Evolutionary conservation across 2,797 vertebrate genomes (phyloP), one percentile per base, ranked within the genome.

Genomic region (Enteromius unitaeniatus): DNA sequence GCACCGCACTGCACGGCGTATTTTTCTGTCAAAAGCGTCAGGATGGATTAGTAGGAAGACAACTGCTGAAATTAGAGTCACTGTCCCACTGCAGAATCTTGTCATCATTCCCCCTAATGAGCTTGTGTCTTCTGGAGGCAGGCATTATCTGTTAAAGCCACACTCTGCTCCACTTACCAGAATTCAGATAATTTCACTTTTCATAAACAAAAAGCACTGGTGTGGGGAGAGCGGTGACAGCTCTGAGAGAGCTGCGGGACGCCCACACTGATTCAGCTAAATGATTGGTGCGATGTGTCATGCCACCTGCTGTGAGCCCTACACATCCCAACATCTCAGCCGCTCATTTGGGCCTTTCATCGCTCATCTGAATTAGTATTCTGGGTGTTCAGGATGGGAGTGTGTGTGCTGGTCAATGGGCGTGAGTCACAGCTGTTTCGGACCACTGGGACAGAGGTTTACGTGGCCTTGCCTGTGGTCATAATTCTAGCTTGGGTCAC

Each of bases 11-110:
- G 13, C 37, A 72, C 37, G 7, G 49, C 28, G 21, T 86, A 77
- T 87, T 83, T 86, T 68, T 28, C 82, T 85, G 79, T 89, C 80
- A 88, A 72, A 87, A 79, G 55, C 74, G 67, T 88, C 80, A 72
- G 69, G 45, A 75, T 70, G 64, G 75, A 86, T 88, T 85, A 90
- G 75, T 28, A 55, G 53, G 49, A 77, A 84, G 81, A 81, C 79
- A 83, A 58, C 62, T 53, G 47, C 28, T 81, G 53, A 84, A 81
- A 84, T 83, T 73, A 78, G 26, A 64, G 51, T 84, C 74, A 47
- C 67, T 72, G 74, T 83, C 73, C 70, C 58, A 73, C 15, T 64
- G 23, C 53, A 76, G 75, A 72, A 79, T 81, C 69, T 84, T 87
- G 83, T 72, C 84, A 81, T 81, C 23, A 5, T 76, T 15, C 40